Conservation (phyloP, 2,113 vertebrate genomes). For the Corythaixoides concolor region DNA sequence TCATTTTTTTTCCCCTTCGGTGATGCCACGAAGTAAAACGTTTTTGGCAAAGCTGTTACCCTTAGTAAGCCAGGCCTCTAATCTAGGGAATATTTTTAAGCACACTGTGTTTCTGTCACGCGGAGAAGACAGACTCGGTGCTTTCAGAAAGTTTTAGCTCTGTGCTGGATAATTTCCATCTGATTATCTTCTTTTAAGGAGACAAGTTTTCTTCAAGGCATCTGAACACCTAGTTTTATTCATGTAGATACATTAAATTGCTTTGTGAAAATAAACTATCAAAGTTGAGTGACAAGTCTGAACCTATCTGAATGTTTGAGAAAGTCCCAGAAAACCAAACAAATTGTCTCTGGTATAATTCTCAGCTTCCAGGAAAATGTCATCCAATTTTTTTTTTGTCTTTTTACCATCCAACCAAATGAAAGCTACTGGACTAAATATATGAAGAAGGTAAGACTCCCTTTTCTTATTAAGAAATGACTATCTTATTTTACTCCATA, state of each 20-base stretch:
- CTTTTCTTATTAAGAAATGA: conserved; percentile 20
- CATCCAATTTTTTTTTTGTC: neutral
- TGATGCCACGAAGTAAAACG: neutral
- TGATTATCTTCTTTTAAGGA: neutral
- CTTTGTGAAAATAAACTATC: neutral
- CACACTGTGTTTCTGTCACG: neutral
- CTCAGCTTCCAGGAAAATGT: neutral
- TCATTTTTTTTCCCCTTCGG: conserved; percentile 5
- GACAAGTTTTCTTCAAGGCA: neutral
- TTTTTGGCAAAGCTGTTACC: conserved; percentile 8
- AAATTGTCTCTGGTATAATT: neutral
- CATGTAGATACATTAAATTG: neutral
- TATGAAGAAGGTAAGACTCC: neutral
- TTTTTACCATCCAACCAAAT: conserved; percentile 6
- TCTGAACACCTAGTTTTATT: neutral
- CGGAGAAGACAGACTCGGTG: neutral
- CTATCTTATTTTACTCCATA: neutral
- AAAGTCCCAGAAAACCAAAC: neutral
- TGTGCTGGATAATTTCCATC: neutral
- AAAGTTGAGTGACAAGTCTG: neutral
- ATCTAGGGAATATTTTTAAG: neutral
- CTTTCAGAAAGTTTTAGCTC: neutral
- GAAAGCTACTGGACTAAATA: neutral
- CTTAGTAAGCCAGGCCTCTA: neutral
- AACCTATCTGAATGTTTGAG: conserved; percentile 9